Evolutionary conservation across 2,113 vertebrate genomes (phyloP), one percentile per base, ranked within the genome.

Genomic region (Eubucco bourcierii): DNA sequence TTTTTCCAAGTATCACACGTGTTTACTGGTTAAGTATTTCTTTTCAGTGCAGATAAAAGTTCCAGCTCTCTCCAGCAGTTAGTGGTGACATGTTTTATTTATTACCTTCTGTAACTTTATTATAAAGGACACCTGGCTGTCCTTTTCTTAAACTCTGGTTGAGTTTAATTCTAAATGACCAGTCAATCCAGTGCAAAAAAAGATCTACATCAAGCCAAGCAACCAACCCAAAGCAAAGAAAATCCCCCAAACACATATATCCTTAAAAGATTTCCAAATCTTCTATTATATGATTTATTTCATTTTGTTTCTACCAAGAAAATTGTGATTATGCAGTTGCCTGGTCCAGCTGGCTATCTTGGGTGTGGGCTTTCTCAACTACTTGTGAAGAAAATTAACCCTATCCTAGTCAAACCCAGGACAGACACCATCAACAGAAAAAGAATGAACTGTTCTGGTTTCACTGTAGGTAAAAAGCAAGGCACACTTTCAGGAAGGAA

Each of bases 41-140:
- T 94, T 91, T 94, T 85, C 72, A 41, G 46, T 70, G 52, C 56
- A 90, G 86, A 90, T 95, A 93, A 97, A 96, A 93, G 78, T 11
- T 70, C 78, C 81, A 89, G 75, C 78, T 94, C 94, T 90, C 93
- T 93, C 67, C 55, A 87, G 47, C 75, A 63, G 59, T 94, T 94
- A 84, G 83, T 41, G 34, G 80, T 89, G 41, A 28, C 16, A 86
- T 95, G 81, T 94, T 97, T 96, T 97, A 96, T 97, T 96, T 97
- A 95, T 93, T 86, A 76, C 15, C 15, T 88, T 90, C 93, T 76
- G 59, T 83, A 88, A 70, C 65, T 95, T 95, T 87, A 81, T 87
- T 64, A 46, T 47, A 78, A 87, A 96, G 93, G 90, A 93, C 92
- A 90, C 65, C 53, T 55, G 47, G 7, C 3, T 46, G 72, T 90